Evolutionary conservation across 2,113 vertebrate species (phyloP), one percentile per base, ranked within the genome.

Genomic region (Harpagus bidentatus): DNA sequence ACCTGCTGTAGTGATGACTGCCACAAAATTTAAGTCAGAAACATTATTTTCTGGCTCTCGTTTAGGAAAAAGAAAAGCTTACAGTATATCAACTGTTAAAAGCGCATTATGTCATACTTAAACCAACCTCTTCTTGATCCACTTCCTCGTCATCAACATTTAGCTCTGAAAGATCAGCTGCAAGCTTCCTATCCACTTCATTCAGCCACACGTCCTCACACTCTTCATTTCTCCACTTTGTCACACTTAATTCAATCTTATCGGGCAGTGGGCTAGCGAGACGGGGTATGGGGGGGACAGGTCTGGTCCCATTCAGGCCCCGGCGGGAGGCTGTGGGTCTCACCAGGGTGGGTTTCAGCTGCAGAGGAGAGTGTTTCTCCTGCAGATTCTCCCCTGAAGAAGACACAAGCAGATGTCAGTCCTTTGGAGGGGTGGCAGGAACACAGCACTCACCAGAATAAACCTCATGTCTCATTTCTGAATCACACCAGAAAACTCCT

Each of bases 111-210:
- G 10, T 28, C 43, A 21, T 7, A 23, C 9, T 9, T 19, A 52
- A 28, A 93, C 98, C 97, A 95, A 99, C 99, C 99, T 99, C 99
- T 66, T 99, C 98, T 40, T 98, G 98, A 88, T 99, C 99, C 61
- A 98, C 97, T 11, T 98, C 97, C 84, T 98, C 97, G 4, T 98
- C 98, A n/a, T 94, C 96, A 55, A 97, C 50, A 62, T 52, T 96
- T n/a, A 99, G 94, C 80, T 97, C 89, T 1, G 97, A 97, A 69
- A 98, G 95, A 61, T 99, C 98, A 32, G 98, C 90, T 16, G 81
- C 91, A 74, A 98, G 96, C 96, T 88, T 93, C 72, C 66, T 66
- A 7, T 94, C 88, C 63, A 32, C 95, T 22, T 91, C 95, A n/a
- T 10, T 84, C 78, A 91, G 94, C 96, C 96, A 97, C 26, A 26